Evolutionary conservation across 2,888 invertebrate genomes (phyloP).

Genomic region (Perizoma affinitatum): DNA sequence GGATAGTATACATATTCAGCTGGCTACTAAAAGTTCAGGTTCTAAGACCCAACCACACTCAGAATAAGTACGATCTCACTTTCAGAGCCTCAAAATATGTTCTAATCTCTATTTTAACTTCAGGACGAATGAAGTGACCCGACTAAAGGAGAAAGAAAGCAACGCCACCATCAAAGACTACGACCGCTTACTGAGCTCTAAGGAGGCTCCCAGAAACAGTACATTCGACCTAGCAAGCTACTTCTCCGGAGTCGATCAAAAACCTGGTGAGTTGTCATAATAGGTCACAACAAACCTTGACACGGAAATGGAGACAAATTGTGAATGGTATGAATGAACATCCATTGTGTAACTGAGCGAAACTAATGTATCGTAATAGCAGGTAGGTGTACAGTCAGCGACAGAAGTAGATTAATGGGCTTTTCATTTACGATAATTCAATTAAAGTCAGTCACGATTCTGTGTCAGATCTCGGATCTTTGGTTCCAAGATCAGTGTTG

Average conservation of each 20-base stretch:
- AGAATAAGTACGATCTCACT: not conserved
- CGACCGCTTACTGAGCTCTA: conserved; percentile 47
- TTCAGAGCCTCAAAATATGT: not conserved
- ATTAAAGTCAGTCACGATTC: too few species aligned
- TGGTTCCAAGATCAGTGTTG: too few species aligned
- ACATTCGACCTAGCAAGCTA: conserved; percentile 67
- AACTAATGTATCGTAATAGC: conserved; percentile 10
- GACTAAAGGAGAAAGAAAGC: conserved; percentile 67
- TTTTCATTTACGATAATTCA: too few species aligned
- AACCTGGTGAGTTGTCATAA: conserved; percentile 55
- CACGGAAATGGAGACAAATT: conserved; percentile 27
- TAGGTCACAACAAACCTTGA: conserved; percentile 31
- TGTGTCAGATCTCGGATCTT: too few species aligned
- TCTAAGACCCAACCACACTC: too few species aligned
- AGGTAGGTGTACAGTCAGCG: not conserved
- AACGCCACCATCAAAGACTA: conserved; percentile 66
- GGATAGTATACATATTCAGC: too few species aligned
- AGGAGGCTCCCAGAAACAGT: conserved; percentile 50
- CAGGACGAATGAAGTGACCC: conserved; percentile 79
- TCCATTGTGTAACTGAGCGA: conserved; percentile 22
- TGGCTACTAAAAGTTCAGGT: too few species aligned
- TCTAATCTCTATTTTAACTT: conserved; percentile 1
- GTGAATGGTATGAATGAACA: conserved; percentile 28
- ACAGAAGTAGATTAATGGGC: too few species aligned
- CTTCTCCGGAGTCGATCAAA: conserved; percentile 63